Evolutionary conservation across 2,888 invertebrate species (phyloP).

Genomic region (Conchocele bisecta): DNA sequence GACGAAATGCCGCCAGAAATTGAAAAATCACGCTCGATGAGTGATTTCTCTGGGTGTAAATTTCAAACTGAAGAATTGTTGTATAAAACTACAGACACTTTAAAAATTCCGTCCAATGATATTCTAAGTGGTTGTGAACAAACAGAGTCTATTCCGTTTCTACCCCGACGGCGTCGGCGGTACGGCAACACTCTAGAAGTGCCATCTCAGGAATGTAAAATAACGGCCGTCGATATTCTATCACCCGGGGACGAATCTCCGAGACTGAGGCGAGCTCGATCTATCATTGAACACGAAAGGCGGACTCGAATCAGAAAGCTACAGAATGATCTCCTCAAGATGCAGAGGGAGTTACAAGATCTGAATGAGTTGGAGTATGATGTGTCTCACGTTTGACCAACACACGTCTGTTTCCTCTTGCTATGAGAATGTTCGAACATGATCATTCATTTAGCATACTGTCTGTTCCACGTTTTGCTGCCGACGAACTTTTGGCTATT

Average conservation of each 20-base stretch:
- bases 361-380: constrained; percentile 68
- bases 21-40: not conserved
- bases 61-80: too few species aligned
- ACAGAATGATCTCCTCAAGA: constrained; percentile 64
- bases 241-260: constrained; percentile 22
- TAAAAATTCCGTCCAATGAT: constrained; percentile 10
- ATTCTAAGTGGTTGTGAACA: constrained; percentile 34
- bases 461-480: too few species aligned
- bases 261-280: constrained; percentile 33
- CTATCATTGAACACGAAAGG: constrained; percentile 62
- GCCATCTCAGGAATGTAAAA: constrained; percentile 18
- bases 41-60: too few species aligned
- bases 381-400: constrained; percentile 63
- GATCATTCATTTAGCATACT: too few species aligned
- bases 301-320: constrained; percentile 63
- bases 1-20: not conserved
- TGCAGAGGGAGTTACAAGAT: constrained; percentile 67
- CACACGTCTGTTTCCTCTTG: too few species aligned
- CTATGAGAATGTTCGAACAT: too few species aligned
- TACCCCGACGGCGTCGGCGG: constrained; percentile 10
- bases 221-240: constrained; percentile 27
- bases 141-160: not conserved
- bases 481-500: too few species aligned
- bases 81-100: too few species aligned
- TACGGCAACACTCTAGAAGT: constrained; percentile 29